These are phyloP conservation scores for Helicoverpa zea DNA, from an alignment of 1,140 invertebrate species.

Conservation along the genomic window DNA sequence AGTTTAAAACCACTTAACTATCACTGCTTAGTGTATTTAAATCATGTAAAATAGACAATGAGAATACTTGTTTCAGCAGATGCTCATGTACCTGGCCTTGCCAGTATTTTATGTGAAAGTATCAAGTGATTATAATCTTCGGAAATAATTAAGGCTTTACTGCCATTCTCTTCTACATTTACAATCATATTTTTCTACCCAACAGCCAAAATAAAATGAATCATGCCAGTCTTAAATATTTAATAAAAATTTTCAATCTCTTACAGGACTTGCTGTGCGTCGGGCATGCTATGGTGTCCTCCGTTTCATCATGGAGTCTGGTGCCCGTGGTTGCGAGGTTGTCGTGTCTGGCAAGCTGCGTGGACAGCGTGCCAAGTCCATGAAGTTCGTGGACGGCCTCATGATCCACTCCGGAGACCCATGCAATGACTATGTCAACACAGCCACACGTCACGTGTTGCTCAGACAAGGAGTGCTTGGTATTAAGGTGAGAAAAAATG, in stretches of 20 bases:
- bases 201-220: not conserved
- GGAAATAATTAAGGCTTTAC: no score
- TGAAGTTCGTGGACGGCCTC: slow-evolving; percentile 99
- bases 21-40: no score
- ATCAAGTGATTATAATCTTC: no score
- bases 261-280: slow-evolving; percentile 88
- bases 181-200: no score
- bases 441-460: slow-evolving; percentile 98
- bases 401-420: slow-evolving; percentile 99
- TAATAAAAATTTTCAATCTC: not conserved
- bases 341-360: slow-evolving; percentile 99
- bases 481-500: slow-evolving; percentile 90
- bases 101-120: no score
- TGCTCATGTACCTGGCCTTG: no score
- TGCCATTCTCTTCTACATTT: no score
- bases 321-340: slow-evolving; percentile 98
- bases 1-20: no score
- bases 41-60: no score
- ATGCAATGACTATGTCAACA: slow-evolving; percentile 99
- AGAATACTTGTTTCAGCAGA: no score
- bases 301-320: slow-evolving; percentile 99
- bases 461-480: slow-evolving; percentile 97
- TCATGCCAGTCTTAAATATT: not conserved
- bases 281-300: slow-evolving; percentile 99
- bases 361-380: slow-evolving; percentile 99